phyloP scores from a whole-genome alignment of 2,888 invertebrate genomes.

The Ophion obscuratus region DNA sequence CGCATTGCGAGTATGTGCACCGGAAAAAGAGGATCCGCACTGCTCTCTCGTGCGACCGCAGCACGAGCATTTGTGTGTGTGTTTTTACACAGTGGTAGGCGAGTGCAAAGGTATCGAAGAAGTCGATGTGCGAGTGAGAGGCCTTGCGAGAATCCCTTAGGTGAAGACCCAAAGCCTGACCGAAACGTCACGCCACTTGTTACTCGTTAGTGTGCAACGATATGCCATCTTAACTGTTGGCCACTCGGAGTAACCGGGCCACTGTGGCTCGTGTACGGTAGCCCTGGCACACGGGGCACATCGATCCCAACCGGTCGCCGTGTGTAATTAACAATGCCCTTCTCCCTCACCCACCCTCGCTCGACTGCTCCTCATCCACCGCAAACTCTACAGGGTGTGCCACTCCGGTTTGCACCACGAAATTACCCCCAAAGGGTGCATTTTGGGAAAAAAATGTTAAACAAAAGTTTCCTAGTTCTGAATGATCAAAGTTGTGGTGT shows the following conservation, averaged over 20 bases:
- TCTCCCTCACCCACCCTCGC: not conserved
- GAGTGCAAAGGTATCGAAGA: conserved; percentile 45
- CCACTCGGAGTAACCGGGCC: conserved; percentile 59
- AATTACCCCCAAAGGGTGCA: no score
- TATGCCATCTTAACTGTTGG: conserved; percentile 78
- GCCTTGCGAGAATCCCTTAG: conserved; percentile 29
- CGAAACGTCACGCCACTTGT: conserved; percentile 82
- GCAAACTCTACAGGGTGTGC: not conserved
- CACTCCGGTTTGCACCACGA: no score
- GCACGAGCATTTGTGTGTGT: conserved; percentile 18
- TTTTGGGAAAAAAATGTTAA: not conserved
- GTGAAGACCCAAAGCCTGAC: conserved; percentile 77
- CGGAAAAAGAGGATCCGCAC: not conserved
- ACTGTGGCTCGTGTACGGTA: conserved; percentile 69
- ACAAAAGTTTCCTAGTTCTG: not conserved
- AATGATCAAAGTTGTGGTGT: no score
- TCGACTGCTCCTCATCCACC: conserved; percentile 6
- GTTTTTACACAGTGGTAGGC: not conserved
- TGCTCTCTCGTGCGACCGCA: not conserved
- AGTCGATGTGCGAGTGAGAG: conserved; percentile 23
- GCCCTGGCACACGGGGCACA: conserved; percentile 63
- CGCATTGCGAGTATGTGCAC: not conserved
- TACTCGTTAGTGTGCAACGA: conserved; percentile 81
- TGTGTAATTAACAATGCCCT: conserved; percentile 78
- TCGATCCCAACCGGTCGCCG: conserved; percentile 72